Evolutionary conservation across 2,888 invertebrate genomes (phyloP).

Genomic region (Mylabris sibirica): DNA sequence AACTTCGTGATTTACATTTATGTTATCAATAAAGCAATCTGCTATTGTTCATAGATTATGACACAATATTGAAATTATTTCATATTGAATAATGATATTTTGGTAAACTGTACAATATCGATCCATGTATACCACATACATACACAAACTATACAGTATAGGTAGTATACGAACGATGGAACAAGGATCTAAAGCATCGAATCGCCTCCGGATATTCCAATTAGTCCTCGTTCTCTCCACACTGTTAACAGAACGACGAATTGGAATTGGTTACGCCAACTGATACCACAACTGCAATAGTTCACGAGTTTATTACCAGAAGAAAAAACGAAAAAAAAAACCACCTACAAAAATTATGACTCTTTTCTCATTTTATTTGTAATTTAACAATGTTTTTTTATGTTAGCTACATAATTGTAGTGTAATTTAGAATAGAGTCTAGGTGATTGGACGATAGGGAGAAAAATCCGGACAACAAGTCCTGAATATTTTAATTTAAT

Average conservation of each 20-base stretch:
- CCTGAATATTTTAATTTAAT: constrained; percentile 20
- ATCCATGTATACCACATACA: constrained; percentile 18
- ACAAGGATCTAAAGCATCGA: constrained; percentile 36
- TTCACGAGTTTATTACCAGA: neutral
- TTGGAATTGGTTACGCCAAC: constrained; percentile 31
- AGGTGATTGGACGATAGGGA: constrained; percentile 10
- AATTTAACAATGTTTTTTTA: neutral
- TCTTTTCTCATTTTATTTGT: neutral
- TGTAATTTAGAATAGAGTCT: constrained; percentile 19
- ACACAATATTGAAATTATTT: neutral
- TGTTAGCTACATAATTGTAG: neutral
- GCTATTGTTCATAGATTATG: neutral
- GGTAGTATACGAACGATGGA: constrained; percentile 18
- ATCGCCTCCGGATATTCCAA: constrained; percentile 37
- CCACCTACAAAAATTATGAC: neutral
- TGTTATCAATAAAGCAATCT: neutral
- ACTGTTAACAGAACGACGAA: constrained; percentile 26
- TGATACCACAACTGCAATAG: constrained; percentile 17
- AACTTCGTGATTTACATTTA: neutral
- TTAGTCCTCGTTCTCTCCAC: constrained; percentile 35
- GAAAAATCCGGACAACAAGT: constrained; percentile 9
- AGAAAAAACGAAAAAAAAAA: neutral
- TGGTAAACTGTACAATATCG: constrained; percentile 31
- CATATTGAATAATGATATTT: constrained; percentile 30
- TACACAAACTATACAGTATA: too few species aligned